Conservation (phyloP, 2,888 invertebrate species). For the Quadroppia sp. region DNA sequence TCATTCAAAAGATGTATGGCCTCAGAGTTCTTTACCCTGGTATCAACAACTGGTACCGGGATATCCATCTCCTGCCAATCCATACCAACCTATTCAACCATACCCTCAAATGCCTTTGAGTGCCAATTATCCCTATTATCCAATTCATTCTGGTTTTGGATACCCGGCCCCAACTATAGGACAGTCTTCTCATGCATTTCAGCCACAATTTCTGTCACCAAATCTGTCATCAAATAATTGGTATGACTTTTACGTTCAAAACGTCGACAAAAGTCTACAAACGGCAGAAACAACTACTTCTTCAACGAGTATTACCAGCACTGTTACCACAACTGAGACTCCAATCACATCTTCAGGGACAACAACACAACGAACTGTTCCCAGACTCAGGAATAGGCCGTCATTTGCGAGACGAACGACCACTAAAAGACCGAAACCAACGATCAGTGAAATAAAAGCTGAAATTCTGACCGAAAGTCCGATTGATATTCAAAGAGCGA, state of each 20-base stretch:
- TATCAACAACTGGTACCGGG: constrained; percentile 8
- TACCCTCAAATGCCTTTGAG: not conserved
- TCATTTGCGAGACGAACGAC: constrained; percentile 20
- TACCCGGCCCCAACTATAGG: no score
- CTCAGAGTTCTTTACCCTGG: constrained; percentile 2
- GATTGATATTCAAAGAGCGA: constrained; percentile 28
- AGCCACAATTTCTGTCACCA: not conserved
- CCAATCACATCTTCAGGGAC: constrained; percentile 28
- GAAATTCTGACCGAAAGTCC: constrained; percentile 17
- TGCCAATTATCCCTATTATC: constrained; percentile 14
- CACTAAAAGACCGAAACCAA: constrained; percentile 23
- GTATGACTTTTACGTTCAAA: constrained; percentile 1
- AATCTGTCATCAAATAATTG: not conserved
- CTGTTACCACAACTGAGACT: constrained; percentile 7
- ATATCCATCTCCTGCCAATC: constrained; percentile 5
- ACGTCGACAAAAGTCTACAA: not conserved
- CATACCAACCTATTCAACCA: not conserved
- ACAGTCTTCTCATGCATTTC: not conserved
- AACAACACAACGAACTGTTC: constrained; percentile 16
- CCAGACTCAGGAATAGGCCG: not conserved
- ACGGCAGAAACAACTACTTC: constrained; percentile 15
- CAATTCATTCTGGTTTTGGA: not conserved
- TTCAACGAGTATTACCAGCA: not conserved
- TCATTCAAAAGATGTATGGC: not conserved
- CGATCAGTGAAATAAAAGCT: not conserved